phyloP scores from a whole-genome alignment of 2,888 invertebrate genomes.

The Idaea aversata region DNA sequence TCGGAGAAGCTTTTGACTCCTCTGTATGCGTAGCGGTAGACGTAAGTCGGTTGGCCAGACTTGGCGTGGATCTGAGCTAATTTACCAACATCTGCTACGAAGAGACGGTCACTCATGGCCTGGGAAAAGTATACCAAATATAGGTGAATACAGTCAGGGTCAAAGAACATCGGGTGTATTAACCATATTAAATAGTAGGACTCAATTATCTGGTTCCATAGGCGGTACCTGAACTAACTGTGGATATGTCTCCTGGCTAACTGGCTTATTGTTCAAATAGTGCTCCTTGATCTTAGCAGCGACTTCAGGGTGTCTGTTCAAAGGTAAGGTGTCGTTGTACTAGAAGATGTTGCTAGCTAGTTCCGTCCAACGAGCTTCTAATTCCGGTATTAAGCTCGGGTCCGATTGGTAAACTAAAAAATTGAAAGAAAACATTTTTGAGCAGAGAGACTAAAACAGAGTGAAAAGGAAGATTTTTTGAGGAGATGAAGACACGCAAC shows the following conservation, averaged over 20 bases:
- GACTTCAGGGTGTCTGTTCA: constrained; percentile 60
- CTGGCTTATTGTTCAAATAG: constrained; percentile 75
- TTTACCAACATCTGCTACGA: constrained; percentile 80
- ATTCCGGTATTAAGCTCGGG: constrained; percentile 63
- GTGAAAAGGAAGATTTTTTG: too few species aligned
- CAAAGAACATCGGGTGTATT: too few species aligned
- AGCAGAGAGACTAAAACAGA: too few species aligned
- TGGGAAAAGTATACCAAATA: constrained; percentile 32
- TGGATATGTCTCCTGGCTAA: constrained; percentile 70
- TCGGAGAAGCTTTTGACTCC: constrained; percentile 80
- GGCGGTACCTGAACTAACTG: constrained; percentile 58
- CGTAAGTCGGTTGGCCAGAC: constrained; percentile 81
- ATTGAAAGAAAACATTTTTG: neutral
- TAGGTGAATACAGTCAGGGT: too few species aligned
- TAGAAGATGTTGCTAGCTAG: constrained; percentile 82
- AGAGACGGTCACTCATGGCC: constrained; percentile 84
- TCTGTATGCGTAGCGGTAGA: constrained; percentile 83
- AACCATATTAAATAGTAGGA: too few species aligned
- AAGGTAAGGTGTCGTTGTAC: constrained; percentile 80
- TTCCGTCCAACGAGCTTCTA: constrained; percentile 80
- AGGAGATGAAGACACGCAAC: neutral
- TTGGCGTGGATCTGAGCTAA: constrained; percentile 81
- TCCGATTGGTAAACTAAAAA: constrained; percentile 54
- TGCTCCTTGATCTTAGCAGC: constrained; percentile 77
- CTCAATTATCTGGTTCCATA: neutral